Base-by-base conservation (phyloP, 2,797 vertebrate species). In the Pitangus sulphuratus region DNA sequence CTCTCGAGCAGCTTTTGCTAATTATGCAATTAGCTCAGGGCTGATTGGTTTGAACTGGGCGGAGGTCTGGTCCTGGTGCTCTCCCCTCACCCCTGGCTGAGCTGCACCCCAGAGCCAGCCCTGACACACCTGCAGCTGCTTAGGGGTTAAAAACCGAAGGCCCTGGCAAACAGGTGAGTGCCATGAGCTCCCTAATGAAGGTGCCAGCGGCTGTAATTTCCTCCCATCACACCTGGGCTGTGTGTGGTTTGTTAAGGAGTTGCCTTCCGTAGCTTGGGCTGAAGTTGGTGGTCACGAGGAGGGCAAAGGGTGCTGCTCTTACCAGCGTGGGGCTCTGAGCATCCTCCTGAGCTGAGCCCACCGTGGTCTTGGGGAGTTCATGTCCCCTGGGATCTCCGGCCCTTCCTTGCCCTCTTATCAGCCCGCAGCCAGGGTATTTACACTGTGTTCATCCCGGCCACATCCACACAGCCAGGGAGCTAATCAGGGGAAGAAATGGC, bases 391-490 rank as follows among this genome's bases (percentile, higher is more conserved):
- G 17, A 2, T 48, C 39, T 64, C 58, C 50, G 8, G 28, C 40
- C 14, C 33, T 60, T 11, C 42, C 17, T 65, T 2, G 5, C 47
- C 31, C 35, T 69, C 47, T 6, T 40, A 12, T 12, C 16, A 31
- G 28, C 6, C 10, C 0, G 0, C 30, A 24, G 50, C 14, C 39
- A 12, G 45, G 45, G 8, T 35, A 53, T 39, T 37, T 4, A 7
- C 1, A 0, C 22, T 0, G 1, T 6, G 44, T 7, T 2, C 7
- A 50, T 35, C 77, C 56, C 53, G 28, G 42, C 5, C 2, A 1
- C 1, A 0, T 31, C 42, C 39, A 3, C 33, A 18, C 25, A 74
- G 7, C 5, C n/a, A 50, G 35, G 56, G 20, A 50, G 33, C 6
- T 76, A 24, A 47, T 28, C 35, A 61, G 35, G 28, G 16, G 10